Evolutionary conservation across 2,113 vertebrate genomes (phyloP), one percentile per base, ranked within the genome.

Genomic region (Aegotheles bennettii): DNA sequence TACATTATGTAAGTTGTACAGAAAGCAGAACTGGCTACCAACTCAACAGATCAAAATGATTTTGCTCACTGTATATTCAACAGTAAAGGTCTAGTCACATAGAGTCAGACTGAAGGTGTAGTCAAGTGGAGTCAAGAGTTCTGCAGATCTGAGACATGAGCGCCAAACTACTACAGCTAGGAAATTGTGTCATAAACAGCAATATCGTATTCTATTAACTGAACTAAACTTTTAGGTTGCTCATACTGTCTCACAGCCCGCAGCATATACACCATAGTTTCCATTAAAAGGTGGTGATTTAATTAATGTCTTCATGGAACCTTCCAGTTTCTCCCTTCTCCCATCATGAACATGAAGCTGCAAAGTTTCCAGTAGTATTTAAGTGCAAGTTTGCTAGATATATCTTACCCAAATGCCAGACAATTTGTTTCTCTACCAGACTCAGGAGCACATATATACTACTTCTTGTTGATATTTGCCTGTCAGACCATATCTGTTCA

Each of bases 301-400:
- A 43, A 76, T 43, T 8, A 81, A 75, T 4, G 97, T 98, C 35
- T 97, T 97, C 82, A 98, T 91, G 85, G 98, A 99, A n/a, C 97
- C 98, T 65, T 98, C 95, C 53, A 98, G 68, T 85, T 96, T 96
- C 86, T 95, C 84, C 29, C 68, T 97, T 77, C 97, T 86, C 9
- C 96, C 95, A 94, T 98, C 97, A 36, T 98, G 98, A 74, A 98
- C 98, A 65, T 98, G 98, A 73, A 99, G 95, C 98, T 99, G 94
- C 43, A 94, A 88, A 75, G 20, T 84, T 87, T 40, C 25, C 53
- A 64, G 69, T 64, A 64, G 38, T 69, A 59, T 64, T 79, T 69
- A 59, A 69, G 11, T 47, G 25, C 26, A 78, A 51, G 70, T 57
- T 84, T 85, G 36, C 28, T 82, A 64, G 33, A 71, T 43, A 18